A percentile compares a stretch with the other conserved stretches of the same genome.
phyloP scores from a whole-genome alignment of 2,888 invertebrate genomes.

The Nomada hirtipes region DNA sequence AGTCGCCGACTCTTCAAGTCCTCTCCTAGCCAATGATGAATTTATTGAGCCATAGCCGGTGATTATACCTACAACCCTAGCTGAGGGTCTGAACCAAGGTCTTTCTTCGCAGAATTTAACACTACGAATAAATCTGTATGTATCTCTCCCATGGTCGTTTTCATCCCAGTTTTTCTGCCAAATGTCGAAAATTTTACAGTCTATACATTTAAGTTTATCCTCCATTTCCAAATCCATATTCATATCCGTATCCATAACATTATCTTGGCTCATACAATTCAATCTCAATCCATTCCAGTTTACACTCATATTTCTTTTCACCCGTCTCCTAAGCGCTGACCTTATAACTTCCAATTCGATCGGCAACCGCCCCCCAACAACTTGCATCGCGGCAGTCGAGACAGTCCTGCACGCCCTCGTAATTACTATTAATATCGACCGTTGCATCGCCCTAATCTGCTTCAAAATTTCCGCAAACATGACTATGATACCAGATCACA shows the following conservation, averaged over 20 bases:
- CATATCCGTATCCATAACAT: no score
- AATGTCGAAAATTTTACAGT: background rate
- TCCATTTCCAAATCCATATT: background rate
- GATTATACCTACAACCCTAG: background rate
- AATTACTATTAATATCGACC: background rate
- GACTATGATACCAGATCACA: no score
- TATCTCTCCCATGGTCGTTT: background rate
- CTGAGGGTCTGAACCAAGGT: background rate
- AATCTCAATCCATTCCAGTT: background rate
- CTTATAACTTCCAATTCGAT: conserved; percentile 1
- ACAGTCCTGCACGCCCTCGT: background rate
- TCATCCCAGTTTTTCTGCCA: background rate
- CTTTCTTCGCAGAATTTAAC: background rate
- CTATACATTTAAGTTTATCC: background rate
- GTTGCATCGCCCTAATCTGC: background rate
- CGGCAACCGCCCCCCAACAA: background rate
- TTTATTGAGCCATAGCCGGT: background rate
- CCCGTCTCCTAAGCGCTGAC: background rate
- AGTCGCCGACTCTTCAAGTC: background rate
- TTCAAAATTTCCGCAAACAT: background rate
- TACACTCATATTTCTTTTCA: background rate
- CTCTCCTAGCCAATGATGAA: background rate
- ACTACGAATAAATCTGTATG: background rate
- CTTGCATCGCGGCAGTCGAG: background rate
- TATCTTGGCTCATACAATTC: no score